Evolutionary conservation across 2,888 invertebrate species (phyloP).

Genomic region (Schizotus pectinicornis): DNA sequence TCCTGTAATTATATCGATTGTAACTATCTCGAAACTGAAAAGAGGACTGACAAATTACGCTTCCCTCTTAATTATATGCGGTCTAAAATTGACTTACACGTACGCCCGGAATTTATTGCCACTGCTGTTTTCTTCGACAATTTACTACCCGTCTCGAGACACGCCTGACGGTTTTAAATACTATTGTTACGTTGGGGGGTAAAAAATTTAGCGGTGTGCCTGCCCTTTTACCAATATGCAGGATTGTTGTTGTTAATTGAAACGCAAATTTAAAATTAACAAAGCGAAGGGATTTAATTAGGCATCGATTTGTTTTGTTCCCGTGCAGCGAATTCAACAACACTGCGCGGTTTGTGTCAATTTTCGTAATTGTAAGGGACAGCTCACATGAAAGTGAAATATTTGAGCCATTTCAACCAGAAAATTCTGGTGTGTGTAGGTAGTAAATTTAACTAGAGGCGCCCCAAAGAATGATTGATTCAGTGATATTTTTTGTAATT

Average conservation of each 20-base stretch:
- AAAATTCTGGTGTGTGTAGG: no score
- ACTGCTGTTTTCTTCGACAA: slow-evolving; percentile 7
- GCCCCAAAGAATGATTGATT: no score
- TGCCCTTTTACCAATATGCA: neutral
- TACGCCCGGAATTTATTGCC: slow-evolving; percentile 12
- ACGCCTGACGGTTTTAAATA: no score
- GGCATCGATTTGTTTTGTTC: slow-evolving; percentile 6
- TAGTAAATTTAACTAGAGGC: no score
- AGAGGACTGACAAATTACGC: slow-evolving; percentile 13
- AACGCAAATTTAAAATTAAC: slow-evolving; percentile 1
- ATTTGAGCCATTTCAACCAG: no score
- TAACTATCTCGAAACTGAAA: slow-evolving; percentile 2
- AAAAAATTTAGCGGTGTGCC: slow-evolving; percentile 1
- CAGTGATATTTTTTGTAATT: no score
- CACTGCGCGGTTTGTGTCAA: no score
- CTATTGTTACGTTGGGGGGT: no score
- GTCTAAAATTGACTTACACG: slow-evolving; percentile 20
- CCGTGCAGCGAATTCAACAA: neutral
- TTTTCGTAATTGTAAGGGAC: no score
- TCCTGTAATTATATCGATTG: slow-evolving; percentile 20
- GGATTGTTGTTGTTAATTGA: slow-evolving; percentile 4
- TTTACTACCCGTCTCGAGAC: no score
- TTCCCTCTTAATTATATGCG: slow-evolving; percentile 15
- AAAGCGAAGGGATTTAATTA: slow-evolving; percentile 5
- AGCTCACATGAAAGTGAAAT: no score